Base-by-base conservation (phyloP, 2,113 vertebrate species). In the Misgurnus anguillicaudatus region DNA sequence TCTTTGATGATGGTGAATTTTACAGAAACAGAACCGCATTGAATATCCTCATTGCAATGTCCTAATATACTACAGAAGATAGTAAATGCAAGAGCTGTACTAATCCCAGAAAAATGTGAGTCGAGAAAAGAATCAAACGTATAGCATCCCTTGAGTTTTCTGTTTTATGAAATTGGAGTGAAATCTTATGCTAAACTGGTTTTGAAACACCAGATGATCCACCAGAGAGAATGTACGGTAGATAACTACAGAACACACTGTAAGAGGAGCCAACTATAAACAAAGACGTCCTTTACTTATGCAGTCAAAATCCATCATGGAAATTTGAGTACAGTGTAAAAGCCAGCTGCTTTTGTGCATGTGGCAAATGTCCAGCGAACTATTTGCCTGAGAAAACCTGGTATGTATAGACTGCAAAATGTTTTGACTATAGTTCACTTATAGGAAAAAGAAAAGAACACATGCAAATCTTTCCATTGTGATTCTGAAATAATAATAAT, bases 211-310 rank as follows among this genome's bases (percentile, higher is more conserved):
- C 75, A 81, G 74, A 84, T 84, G 82, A 70, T 38, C 55, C 74
- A 64, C 62, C 68, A 83, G 67, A 78, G 78, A 24, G 38, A 68
- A 84, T 75, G 75, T 70, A 51, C 48, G 7, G 53, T 73, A 72
- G 75, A 81, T 78, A 67, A 78, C 69, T 77, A 75, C 24, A 84
- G 79, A 73, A 84, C 75, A 70, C 70, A 71, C 70, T 75, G 64
- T 48, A 84, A 81, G 70, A 77, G 75, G 65, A 78, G 74, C 79
- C 47, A 21, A 75, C 64, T 81, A 58, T 67, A 84, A 81, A 84
- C 82, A 84, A 81, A 81, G 64, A 81, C 82, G 78, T 78, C 79
- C 82, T 81, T 84, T 69, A 78, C 75, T 78, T 72, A 17, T 41
- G 51, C 79, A 64, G 79, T 75, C 70, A 84, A 84, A 81, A 64